Base-by-base conservation (phyloP, 2,797 vertebrate genomes). In the Melanotaenia parkinsoni region DNA sequence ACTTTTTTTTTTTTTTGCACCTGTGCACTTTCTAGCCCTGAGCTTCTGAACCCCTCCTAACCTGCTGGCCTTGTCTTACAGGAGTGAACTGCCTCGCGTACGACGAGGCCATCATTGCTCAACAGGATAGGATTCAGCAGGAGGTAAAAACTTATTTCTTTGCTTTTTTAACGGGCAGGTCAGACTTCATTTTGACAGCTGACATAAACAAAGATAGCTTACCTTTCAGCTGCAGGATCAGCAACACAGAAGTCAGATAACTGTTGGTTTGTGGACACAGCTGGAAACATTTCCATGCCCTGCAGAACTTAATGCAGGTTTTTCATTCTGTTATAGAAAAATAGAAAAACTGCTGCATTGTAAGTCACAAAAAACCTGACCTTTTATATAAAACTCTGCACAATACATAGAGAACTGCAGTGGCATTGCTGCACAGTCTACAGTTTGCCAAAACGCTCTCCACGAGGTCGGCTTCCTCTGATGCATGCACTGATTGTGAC, bases 71-170 rank as follows among this genome's bases (percentile, higher is more conserved):
- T 28, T 83, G 0, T 84, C 79, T 72, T 56, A 8, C 86, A 96
- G 97, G 96, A 82, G 96, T 96, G 67, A 98, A 98, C 91, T 98
- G 96, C 86, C 93, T 97, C 58, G 96, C 96, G 0, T 96, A 97
- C 3, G 97, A 98, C 40, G 97, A 98, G 93, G 97, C 97, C 79
- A 98, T 98, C 67, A 98, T 98, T 86, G 97, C 97, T 71, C 97
- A 98, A 77, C 97, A 98, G 91, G 97, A 98, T 89, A 94, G 96
- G 81, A 98, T 98, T 92, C 97, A 97, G 86, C 97, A 98, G 69
- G 96, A 96, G 94, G 95, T 96, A 79, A 93, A 94, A 75, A 30
- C n/a, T 51, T 51, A 53, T 11, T 4, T 0, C 2, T 18, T 13
- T 38, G 12, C 62, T 61, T 20, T 38, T 26, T 24, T 40, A 2